These are phyloP conservation scores for Butastur rufipennis DNA, from an alignment of 2,113 vertebrate genomes.

Conservation along the genomic window DNA sequence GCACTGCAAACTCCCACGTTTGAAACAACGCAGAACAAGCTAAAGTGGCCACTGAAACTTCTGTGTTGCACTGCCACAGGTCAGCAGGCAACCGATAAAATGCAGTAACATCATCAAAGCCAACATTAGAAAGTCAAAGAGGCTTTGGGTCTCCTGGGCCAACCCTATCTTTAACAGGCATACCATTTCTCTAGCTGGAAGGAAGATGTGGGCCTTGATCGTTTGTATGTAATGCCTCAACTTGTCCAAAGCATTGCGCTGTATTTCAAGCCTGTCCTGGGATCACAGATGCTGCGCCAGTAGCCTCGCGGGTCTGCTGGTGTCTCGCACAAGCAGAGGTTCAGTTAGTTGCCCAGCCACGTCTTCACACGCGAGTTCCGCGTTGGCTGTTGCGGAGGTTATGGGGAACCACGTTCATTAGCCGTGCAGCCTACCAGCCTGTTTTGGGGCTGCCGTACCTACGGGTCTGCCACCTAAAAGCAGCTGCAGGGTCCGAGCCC, in stretches of 20 bases:
- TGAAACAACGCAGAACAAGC: not conserved
- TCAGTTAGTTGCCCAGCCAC: fast-evolving
- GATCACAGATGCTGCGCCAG: fast-evolving
- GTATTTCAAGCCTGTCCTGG: not conserved
- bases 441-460: not conserved
- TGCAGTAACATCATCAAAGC: not conserved
- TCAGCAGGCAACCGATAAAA: not conserved
- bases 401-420: fast-evolving
- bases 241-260: not conserved
- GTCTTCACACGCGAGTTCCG: fast-evolving
- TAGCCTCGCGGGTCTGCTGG: not conserved
- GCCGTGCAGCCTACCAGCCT: not conserved
- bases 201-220: not conserved
- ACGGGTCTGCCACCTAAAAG: not conserved
- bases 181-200: not conserved
- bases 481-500: not conserved
- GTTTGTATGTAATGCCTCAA: fast-evolving
- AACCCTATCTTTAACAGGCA: not conserved
- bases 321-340: not conserved
- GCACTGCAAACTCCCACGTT: not conserved
- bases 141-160: not conserved
- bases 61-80: not conserved
- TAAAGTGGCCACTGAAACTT: not conserved
- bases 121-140: not conserved
- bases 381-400: not conserved